Percentiles rank a stretch among this genome's conserved stretches.
Evolutionary conservation across 1,140 invertebrate species (phyloP).

Genomic region (Uloborus diversus): DNA sequence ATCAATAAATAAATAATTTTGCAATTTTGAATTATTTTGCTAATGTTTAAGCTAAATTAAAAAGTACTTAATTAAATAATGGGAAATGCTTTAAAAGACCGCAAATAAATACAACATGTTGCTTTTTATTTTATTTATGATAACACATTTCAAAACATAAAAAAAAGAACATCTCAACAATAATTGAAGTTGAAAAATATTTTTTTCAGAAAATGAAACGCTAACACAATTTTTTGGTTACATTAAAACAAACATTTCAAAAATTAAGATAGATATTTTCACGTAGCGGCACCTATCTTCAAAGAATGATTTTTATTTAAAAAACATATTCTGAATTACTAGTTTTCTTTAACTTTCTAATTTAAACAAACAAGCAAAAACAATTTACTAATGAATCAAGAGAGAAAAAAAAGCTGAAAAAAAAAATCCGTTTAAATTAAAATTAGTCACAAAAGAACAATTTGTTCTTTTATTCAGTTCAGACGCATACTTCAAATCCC

Average conservation of each 20-base stretch:
- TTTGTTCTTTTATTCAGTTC: slow-evolving; percentile 1
- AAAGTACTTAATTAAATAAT: too few species aligned
- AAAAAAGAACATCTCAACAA: too few species aligned
- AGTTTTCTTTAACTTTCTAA: not conserved
- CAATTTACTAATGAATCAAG: not conserved
- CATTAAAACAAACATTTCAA: not conserved
- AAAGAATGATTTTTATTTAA: too few species aligned
- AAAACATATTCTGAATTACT: not conserved
- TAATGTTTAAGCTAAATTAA: too few species aligned
- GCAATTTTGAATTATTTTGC: too few species aligned
- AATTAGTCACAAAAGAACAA: slow-evolving; percentile 1
- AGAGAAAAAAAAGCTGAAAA: not conserved
- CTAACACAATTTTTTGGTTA: not conserved
- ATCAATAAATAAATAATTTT: too few species aligned
- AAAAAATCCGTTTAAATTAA: slow-evolving; percentile 5
- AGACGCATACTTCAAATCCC: not conserved
- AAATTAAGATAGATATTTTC: not conserved
- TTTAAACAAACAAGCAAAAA: not conserved
- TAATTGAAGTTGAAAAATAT: too few species aligned
- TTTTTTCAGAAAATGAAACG: too few species aligned
- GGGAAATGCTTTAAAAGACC: too few species aligned
- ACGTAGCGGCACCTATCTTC: not conserved
- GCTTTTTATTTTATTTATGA: too few species aligned
- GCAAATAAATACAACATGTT: too few species aligned
- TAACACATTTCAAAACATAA: too few species aligned